phyloP scores from a whole-genome alignment of 2,888 invertebrate species.

The Apodemia hepburni region DNA sequence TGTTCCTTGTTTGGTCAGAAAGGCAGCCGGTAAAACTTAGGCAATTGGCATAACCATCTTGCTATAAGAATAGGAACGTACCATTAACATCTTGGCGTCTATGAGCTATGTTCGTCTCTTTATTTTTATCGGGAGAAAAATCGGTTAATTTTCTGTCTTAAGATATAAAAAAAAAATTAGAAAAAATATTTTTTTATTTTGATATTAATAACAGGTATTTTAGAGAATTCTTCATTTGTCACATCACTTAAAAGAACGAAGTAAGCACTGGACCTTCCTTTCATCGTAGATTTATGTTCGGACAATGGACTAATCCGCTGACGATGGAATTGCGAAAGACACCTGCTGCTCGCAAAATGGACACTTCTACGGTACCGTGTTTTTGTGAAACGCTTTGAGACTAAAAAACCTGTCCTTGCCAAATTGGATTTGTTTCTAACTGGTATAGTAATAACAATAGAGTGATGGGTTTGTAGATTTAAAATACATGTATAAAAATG shows the following conservation, averaged over 20 bases:
- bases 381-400: slow-evolving; percentile 49
- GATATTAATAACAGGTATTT: slow-evolving; percentile 1
- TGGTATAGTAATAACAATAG: neutral
- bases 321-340: slow-evolving; percentile 65
- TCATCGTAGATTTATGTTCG: slow-evolving; percentile 58
- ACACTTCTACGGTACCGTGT: slow-evolving; percentile 24
- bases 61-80: no score
- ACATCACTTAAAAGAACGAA: slow-evolving; percentile 43
- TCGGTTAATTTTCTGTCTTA: no score
- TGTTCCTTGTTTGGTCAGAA: no score
- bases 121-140: no score
- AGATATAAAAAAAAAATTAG: no score
- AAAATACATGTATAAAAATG: no score
- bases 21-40: no score
- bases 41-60: no score
- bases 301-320: slow-evolving; percentile 66
- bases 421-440: slow-evolving; percentile 7
- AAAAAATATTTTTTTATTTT: neutral
- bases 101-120: no score
- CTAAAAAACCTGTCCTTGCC: slow-evolving; percentile 30
- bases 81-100: no score
- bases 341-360: slow-evolving; percentile 48
- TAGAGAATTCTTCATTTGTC: neutral
- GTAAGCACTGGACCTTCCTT: slow-evolving; percentile 47
- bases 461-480: no score